Conservation (phyloP, 2,888 invertebrate genomes). For the Drosophila melanosoma region DNA sequence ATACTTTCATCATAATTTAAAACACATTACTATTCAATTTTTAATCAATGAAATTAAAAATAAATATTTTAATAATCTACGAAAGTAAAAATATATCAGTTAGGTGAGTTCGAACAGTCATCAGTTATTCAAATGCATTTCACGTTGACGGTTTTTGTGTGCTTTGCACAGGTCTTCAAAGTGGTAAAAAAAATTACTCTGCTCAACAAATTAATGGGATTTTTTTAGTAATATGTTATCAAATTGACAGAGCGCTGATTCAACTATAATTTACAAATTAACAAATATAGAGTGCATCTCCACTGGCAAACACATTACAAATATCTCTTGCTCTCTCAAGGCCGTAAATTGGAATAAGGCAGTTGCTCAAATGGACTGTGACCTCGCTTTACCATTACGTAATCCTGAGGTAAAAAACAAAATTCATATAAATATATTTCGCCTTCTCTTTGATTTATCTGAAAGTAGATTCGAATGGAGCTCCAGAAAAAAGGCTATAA, state of each 20-base stretch:
- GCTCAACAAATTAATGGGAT: neutral
- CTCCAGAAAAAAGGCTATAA: constrained; percentile 44
- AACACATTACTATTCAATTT: neutral
- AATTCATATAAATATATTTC: neutral
- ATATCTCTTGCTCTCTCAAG: constrained; percentile 39
- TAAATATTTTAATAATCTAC: neutral
- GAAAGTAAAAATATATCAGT: neutral
- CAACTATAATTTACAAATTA: constrained; percentile 32
- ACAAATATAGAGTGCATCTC: constrained; percentile 40
- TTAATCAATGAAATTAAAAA: neutral
- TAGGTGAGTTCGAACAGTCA: neutral
- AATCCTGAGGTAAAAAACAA: constrained; percentile 42
- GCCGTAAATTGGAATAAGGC: constrained; percentile 55
- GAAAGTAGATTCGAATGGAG: constrained; percentile 24
- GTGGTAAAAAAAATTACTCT: neutral
- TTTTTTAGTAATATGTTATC: neutral
- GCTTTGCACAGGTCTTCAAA: neutral
- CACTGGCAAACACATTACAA: constrained; percentile 2
- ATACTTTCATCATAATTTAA: constrained; percentile 1
- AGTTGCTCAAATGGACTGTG: constrained; percentile 32
- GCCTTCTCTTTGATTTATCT: neutral
- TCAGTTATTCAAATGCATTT: constrained; percentile 2
- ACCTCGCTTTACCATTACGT: constrained; percentile 27
- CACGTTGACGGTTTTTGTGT: neutral
- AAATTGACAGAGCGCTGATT: constrained; percentile 19